phyloP scores from a whole-genome alignment of 1,140 invertebrate species.

The Ceratitis capitata region DNA sequence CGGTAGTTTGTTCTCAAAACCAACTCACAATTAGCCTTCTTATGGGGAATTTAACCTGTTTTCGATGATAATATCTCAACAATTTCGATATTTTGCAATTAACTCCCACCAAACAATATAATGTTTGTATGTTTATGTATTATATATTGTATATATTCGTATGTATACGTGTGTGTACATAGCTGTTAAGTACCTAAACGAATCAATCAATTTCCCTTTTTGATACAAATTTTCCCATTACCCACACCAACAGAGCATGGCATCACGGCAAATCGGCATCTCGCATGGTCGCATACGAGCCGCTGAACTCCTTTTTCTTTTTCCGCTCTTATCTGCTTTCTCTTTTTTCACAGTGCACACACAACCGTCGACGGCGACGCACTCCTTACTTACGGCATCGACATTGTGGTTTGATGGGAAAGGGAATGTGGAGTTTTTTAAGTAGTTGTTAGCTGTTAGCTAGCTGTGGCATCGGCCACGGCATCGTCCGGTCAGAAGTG shows the following conservation, averaged over 20 bases:
- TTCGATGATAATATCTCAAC: not conserved
- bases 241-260: too few species aligned
- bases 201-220: constrained; percentile 37
- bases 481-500: constrained; percentile 6
- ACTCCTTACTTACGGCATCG: constrained; percentile 62
- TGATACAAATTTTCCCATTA: constrained; percentile 22
- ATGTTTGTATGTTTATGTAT: too few species aligned
- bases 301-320: not conserved
- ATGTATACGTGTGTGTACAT: not conserved
- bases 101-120: not conserved
- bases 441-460: not conserved
- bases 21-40: not conserved
- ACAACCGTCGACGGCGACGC: too few species aligned
- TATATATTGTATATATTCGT: too few species aligned
- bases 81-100: not conserved
- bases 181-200: constrained; percentile 14
- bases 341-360: constrained; percentile 54
- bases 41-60: constrained; percentile 15
- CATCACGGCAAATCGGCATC: too few species aligned
- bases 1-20: not conserved
- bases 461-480: not conserved
- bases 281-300: not conserved
- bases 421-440: constrained; percentile 56
- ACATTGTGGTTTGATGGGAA: constrained; percentile 64
- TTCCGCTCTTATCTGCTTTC: constrained; percentile 25